A percentile compares a stretch with the other conserved stretches of the same genome.
Evolutionary conservation across 2,113 vertebrate species (phyloP).

Genomic region (Xenopus borealis): DNA sequence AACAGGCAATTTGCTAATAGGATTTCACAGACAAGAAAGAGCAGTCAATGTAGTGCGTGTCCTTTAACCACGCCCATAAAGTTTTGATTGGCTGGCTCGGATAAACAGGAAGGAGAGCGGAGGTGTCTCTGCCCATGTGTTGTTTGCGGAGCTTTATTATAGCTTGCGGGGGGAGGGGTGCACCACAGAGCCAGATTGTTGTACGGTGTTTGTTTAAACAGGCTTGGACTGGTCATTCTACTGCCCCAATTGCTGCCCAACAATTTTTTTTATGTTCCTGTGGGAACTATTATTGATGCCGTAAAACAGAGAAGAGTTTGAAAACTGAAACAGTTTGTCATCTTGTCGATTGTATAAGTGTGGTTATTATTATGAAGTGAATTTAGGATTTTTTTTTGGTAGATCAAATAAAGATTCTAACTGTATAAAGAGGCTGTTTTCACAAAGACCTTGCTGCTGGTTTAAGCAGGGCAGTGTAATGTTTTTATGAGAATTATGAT

Average conservation of each 20-base stretch:
- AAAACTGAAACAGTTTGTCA: no score
- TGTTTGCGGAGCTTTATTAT: conserved; percentile 1
- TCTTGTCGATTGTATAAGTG: no score
- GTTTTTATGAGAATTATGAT: no score
- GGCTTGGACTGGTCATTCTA: neutral
- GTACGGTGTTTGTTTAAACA: neutral
- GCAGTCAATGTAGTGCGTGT: conserved; percentile 6
- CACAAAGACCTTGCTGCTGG: no score
- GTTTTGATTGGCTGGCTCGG: conserved; percentile 13
- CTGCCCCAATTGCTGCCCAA: neutral
- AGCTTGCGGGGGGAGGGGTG: neutral
- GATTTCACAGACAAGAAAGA: conserved; percentile 4
- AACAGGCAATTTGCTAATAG: conserved; percentile 12
- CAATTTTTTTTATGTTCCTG: no score
- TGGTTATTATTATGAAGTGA: no score
- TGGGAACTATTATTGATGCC: no score
- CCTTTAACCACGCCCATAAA: neutral
- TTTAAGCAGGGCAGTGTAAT: no score
- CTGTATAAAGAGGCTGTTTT: no score
- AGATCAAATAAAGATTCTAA: no score
- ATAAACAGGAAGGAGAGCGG: neutral
- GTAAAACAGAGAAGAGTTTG: no score
- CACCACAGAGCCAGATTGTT: neutral
- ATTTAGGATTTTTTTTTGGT: no score
- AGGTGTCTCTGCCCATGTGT: conserved; percentile 16